Evolutionary conservation across 2,113 vertebrate genomes (phyloP).

Genomic region (Platichthys stellatus): DNA sequence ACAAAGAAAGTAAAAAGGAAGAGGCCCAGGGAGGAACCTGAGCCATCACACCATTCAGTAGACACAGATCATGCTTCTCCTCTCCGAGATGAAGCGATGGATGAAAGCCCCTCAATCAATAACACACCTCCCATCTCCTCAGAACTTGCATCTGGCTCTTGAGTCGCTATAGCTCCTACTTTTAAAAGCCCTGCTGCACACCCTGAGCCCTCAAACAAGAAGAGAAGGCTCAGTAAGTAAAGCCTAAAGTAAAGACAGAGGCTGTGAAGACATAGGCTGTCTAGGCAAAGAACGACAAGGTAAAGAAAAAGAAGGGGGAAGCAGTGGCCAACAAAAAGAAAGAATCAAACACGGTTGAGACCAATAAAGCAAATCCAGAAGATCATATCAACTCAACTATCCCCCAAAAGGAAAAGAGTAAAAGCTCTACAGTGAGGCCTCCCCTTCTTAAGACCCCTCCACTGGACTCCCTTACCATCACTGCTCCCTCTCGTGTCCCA

Average conservation of each 20-base stretch:
- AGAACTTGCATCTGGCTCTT: constrained; percentile 21
- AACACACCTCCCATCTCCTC: constrained; percentile 67
- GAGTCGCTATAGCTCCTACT: constrained; percentile 47
- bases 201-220: constrained; percentile 80
- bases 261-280: constrained; percentile 21
- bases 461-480: background rate
- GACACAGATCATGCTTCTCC: constrained; percentile 96
- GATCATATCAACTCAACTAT: too few relatives aligned
- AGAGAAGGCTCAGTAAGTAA: constrained; percentile 65
- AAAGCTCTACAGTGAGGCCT: too few relatives aligned
- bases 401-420: too few relatives aligned
- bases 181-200: constrained; percentile 82
- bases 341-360: background rate
- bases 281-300: constrained; percentile 70
- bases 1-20: constrained; percentile 90
- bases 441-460: too few relatives aligned
- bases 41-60: constrained; percentile 81
- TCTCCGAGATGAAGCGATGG: constrained; percentile 96
- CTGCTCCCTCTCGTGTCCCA: background rate
- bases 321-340: too few relatives aligned
- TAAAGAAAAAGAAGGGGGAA: too few relatives aligned
- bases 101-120: constrained; percentile 70
- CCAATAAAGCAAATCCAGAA: too few relatives aligned
- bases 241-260: constrained; percentile 82
- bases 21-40: constrained; percentile 89